phyloP scores from a whole-genome alignment of 2,113 vertebrate species.

The Mirounga angustirostris region DNA sequence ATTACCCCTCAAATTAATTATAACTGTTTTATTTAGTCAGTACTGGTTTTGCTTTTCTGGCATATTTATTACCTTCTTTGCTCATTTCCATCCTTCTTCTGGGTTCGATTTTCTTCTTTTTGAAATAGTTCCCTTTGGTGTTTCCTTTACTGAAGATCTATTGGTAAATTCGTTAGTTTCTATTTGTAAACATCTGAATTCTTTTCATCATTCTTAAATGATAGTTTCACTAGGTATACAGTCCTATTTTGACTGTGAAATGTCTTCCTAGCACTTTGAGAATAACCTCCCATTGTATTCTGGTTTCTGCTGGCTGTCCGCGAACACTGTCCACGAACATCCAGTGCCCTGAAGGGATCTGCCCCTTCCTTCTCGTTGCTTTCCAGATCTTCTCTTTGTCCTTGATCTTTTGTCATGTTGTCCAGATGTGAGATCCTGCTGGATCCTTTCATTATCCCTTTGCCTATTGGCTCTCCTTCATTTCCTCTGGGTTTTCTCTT shows the following conservation, averaged over 20 bases:
- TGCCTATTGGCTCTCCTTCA: rapidly evolving
- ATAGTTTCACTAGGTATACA: neutral
- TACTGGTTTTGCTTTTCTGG: neutral
- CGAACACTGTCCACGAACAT: rapidly evolving
- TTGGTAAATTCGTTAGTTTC: neutral
- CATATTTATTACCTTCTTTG: neutral
- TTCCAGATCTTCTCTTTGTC: neutral
- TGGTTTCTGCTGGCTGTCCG: neutral
- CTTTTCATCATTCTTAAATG: neutral
- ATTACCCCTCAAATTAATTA: neutral
- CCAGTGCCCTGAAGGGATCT: neutral
- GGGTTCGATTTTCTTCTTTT: neutral
- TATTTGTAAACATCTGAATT: neutral
- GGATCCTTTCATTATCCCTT: neutral
- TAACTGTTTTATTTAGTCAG: neutral
- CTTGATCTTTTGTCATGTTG: neutral
- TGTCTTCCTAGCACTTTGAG: neutral
- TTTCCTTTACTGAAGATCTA: neutral
- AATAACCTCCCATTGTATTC: neutral
- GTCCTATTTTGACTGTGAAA: neutral
- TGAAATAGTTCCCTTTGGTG: neutral
- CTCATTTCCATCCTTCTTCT: neutral
- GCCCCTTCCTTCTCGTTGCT: neutral
- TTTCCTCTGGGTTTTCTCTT: neutral
- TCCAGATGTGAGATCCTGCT: neutral